Evolutionary conservation across 2,113 vertebrate genomes (phyloP).

Genomic region (Salvelinus namaycush): DNA sequence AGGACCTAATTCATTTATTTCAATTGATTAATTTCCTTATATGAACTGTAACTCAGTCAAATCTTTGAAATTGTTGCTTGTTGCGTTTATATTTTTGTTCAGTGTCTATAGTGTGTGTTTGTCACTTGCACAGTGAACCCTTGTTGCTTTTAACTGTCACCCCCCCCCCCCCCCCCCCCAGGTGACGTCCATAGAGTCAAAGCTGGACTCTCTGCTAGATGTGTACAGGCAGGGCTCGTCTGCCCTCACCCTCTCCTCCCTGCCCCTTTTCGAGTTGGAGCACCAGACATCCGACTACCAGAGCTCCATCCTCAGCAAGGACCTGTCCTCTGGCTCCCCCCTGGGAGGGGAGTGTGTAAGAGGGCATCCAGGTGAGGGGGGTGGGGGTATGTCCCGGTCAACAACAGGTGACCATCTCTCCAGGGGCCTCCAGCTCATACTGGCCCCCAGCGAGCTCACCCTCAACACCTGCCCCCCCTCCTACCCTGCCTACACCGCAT

Average conservation of each 20-base stretch:
- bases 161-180: slow-evolving; percentile 40
- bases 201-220: slow-evolving; percentile 93
- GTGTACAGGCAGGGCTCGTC: slow-evolving; percentile 94
- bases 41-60: no score
- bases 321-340: slow-evolving; percentile 78
- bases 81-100: no score
- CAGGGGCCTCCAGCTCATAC: slow-evolving; percentile 86
- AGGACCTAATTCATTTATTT: no score
- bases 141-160: not conserved
- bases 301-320: slow-evolving; percentile 83
- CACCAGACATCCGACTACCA: slow-evolving; percentile 87
- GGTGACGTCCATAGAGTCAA: slow-evolving; percentile 98
- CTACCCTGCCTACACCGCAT: slow-evolving; percentile 78
- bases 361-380: slow-evolving; percentile 52
- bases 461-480: slow-evolving; percentile 68
- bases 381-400: slow-evolving; percentile 79
- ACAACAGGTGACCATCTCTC: slow-evolving; percentile 81
- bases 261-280: slow-evolving; percentile 89
- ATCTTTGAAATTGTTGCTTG: no score
- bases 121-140: not conserved
- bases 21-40: no score
- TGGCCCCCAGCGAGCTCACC: slow-evolving; percentile 83
- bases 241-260: slow-evolving; percentile 84
- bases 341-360: slow-evolving; percentile 42
- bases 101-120: not conserved